Base-by-base conservation (phyloP, 2,113 vertebrate species). In the Atrichornis clamosus region DNA sequence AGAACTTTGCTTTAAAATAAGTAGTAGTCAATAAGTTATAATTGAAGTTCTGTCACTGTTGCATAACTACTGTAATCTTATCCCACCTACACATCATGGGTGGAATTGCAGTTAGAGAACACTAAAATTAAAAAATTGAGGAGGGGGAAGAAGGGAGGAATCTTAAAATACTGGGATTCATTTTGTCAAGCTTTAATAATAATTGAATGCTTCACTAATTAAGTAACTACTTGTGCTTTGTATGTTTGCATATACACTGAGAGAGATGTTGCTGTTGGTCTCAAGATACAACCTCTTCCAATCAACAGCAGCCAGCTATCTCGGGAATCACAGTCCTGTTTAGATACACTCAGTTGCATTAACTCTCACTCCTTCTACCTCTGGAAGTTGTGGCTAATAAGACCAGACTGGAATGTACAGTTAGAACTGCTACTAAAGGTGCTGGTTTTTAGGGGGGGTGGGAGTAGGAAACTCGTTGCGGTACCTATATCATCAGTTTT, bases 21-120 rank as follows among this genome's bases (percentile, higher is more conserved):
- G 76, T 77, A 55, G 42, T 55, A 89, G 77, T 95, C 89, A 94
- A 95, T 91, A 93, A 94, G 74, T 85, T 96, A 90, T 90, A 96
- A 94, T 75, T 97, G 88, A 89, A 84, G 87, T 94, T 91, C 91
- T 96, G 95, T 96, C 80, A 93, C 44, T 94, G 90, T 96, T 96
- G 87, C 90, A 18, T 91, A 95, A 90, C 92, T 95, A 23, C 72
- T 90, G 75, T 90, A 86, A 92, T 95, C 83, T 94, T 77, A 91
- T 93, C 90, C 83, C 90, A 94, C 96, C 95, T 85, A 92, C 87
- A 60, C 72, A 74, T 95, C 88, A 95, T 88, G 93, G 93, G 95
- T 91, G 93, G 95, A 93, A 91, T 47, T 88, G 73, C 32, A 88
- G 88, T 93, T 85, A 93, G 55, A 94, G 95, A 96, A 94, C 82